Base-by-base conservation (phyloP, 1,140 invertebrate species). In the Bicyclus anynana region DNA sequence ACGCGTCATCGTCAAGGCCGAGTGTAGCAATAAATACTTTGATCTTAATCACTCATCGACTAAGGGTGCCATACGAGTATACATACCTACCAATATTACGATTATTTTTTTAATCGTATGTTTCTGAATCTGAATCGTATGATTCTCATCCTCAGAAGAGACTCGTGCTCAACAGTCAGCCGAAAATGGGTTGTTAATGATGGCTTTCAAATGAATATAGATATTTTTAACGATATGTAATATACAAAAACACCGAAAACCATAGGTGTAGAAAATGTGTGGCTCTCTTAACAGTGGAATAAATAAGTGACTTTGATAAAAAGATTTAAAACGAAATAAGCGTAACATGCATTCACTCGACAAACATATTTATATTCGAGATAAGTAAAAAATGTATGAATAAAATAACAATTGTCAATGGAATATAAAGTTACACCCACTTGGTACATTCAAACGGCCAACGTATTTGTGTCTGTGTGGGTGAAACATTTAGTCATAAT, bases 381-480 rank as follows among this genome's bases (percentile, higher is more conserved):
- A 56, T 47, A 49, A 56, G 21, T 49, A 38, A 50, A 47, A 49
- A 40, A 40, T 42, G 35, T 48, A 29, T 49, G 35, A 42, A 40
- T 56, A 48, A 56, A 56, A 49, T 49, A 49, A 56, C 29, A 49
- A 56, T 40, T 50, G 35, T 40, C 33, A 56, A 37, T 40, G 37
- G 37, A 40, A 40, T 40, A 40, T 40, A 40, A 40, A 40, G 37
- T 40, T 40, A 40, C 37, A 40, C 37, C 37, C 37, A 40, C 37
- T 16, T 40, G 5, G 16, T 40, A 40, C 37, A 40, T 14, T 9
- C 37, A 14, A 40, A 10, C 3, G 37, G 16, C n/a, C 37, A 40
- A 1, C 37, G 37, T 40, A 14, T 40, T 40, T 40, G 16, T 40
- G 13, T 40, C 5, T 40, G 16, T 40, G 37, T 40, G 37, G 37